A percentile compares a stretch with the other conserved stretches of the same genome.
These are phyloP conservation scores for Ridgeia piscesae DNA, from an alignment of 1,140 invertebrate species.

Conservation along the genomic window DNA sequence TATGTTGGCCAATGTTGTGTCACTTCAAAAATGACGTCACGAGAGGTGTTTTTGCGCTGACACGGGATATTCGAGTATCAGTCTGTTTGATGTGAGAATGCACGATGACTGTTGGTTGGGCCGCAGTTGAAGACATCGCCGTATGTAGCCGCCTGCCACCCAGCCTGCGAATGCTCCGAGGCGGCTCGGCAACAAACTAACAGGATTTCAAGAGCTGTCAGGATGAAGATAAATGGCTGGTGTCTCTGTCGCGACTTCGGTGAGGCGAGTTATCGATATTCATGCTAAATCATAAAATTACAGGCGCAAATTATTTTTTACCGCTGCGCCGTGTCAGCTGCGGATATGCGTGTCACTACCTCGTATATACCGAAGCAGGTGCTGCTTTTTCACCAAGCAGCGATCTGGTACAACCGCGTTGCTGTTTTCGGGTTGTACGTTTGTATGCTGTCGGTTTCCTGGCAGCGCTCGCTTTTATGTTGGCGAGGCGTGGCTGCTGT, in stretches of 20 bases:
- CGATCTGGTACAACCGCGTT: not conserved
- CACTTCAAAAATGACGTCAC: not conserved
- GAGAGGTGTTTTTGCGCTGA: not conserved
- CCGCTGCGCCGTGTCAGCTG: not conserved
- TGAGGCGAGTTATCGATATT: not conserved
- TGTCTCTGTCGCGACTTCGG: not conserved
- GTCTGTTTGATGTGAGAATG: not conserved
- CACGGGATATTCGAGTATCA: not conserved
- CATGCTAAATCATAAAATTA: not conserved
- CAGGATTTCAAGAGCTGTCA: not conserved
- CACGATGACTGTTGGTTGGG: not conserved
- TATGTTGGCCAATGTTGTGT: not conserved
- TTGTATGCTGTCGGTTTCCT: not conserved
- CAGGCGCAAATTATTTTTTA: not conserved
- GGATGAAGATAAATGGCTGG: not conserved
- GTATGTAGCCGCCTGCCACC: not conserved
- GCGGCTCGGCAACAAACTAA: not conserved
- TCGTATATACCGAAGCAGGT: not conserved
- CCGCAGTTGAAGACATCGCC: not conserved
- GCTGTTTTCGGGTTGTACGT: not conserved
- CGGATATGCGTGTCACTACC: not conserved
- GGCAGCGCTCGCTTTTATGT: not conserved
- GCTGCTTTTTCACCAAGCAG: not conserved
- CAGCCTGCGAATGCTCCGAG: not conserved
- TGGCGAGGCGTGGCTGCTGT: not conserved